These are phyloP conservation scores for Poeciliopsis turneri DNA, from an alignment of 2,797 vertebrate species.

Conservation along the genomic window DNA sequence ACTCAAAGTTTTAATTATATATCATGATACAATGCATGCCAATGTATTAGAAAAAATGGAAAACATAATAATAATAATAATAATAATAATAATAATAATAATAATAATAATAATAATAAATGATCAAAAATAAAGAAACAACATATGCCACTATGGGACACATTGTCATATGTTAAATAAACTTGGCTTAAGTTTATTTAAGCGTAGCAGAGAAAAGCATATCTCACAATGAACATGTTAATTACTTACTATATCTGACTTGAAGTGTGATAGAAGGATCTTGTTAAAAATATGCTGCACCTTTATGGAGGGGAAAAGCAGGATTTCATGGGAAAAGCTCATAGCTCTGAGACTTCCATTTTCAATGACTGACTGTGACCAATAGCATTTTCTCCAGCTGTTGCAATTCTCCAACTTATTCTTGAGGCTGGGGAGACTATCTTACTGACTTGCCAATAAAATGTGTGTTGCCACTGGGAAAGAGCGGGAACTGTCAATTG, in stretches of 20 bases:
- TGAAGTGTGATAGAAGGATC: constrained; percentile 43
- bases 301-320: constrained; percentile 56
- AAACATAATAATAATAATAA: no score
- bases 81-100: no score
- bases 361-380: constrained; percentile 76
- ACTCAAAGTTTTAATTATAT: no score
- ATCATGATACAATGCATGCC: no score
- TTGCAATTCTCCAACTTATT: constrained; percentile 77
- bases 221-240: constrained; percentile 53
- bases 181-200: constrained; percentile 17
- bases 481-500: constrained; percentile 72
- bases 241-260: constrained; percentile 61
- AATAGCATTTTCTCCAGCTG: constrained; percentile 77
- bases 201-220: constrained; percentile 18
- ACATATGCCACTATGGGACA: neutral
- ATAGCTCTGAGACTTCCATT: constrained; percentile 65
- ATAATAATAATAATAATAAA: no score
- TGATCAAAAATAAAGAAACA: neutral
- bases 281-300: constrained; percentile 65
- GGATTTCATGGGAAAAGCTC: constrained; percentile 69
- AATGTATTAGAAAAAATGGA: no score
- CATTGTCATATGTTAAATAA: neutral
- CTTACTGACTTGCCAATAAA: constrained; percentile 76
- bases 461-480: constrained; percentile 73
- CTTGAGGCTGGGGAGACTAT: constrained; percentile 66